These are phyloP conservation scores for Amiota minor DNA, from an alignment of 2,888 invertebrate genomes.

Conservation along the genomic window DNA sequence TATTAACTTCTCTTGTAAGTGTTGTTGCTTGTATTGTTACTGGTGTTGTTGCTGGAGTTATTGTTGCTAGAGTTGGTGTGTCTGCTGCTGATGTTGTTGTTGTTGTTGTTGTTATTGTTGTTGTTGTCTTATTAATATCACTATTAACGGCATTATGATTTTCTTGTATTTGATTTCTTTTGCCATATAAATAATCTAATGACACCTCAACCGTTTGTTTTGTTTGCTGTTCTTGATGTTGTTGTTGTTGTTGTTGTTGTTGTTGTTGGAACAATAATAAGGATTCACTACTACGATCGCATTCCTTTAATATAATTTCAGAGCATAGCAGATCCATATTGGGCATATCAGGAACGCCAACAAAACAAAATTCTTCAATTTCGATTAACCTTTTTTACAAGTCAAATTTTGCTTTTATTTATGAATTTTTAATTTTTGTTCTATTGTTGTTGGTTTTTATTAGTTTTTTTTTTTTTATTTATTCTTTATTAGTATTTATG, in stretches of 20 bases:
- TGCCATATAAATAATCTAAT: conserved; percentile 33
- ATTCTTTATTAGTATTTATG: too few species aligned
- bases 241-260: conserved; percentile 21
- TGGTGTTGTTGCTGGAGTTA: neutral
- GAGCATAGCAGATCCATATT: conserved; percentile 44
- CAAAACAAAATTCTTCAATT: too few species aligned
- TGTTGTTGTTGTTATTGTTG: neutral
- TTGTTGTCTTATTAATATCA: neutral
- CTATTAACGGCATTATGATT: neutral
- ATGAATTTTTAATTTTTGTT: too few species aligned
- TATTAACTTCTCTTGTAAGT: neutral
- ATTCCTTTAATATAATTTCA: conserved; percentile 32
- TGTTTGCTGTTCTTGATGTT: conserved; percentile 20
- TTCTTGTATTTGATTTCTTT: neutral
- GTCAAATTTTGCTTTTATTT: too few species aligned
- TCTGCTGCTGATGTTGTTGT: neutral
- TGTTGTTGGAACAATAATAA: conserved; percentile 3
- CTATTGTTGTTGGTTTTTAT: too few species aligned
- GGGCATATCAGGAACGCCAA: neutral
- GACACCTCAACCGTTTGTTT: conserved; percentile 33
- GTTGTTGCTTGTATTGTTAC: conserved; percentile 1
- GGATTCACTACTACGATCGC: conserved; percentile 26
- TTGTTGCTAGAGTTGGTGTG: conserved; percentile 3
- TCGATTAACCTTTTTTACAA: too few species aligned
- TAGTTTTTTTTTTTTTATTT: neutral